Conservation (phyloP, 1,140 invertebrate genomes). For the Andricus grossulariae region DNA sequence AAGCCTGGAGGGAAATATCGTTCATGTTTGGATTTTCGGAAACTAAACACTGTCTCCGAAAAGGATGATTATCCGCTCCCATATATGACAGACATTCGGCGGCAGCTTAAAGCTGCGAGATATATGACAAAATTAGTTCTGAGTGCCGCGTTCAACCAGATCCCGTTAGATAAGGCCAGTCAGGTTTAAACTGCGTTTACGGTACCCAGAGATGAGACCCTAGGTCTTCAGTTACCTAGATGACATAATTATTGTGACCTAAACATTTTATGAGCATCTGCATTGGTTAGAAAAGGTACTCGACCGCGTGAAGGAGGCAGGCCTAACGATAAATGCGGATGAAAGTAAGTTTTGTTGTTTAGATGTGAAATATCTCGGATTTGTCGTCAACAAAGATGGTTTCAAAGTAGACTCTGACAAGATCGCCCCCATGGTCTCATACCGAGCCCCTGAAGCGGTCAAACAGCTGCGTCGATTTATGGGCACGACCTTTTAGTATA, state of each 20-base stretch:
- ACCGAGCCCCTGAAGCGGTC: slow-evolving; percentile 45
- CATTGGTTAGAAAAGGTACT: background rate
- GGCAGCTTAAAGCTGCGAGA: too few species aligned
- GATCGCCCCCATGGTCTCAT: slow-evolving; percentile 42
- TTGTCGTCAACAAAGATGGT: background rate
- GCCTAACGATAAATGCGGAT: slow-evolving; percentile 1
- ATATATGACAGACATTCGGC: too few species aligned
- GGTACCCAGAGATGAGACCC: too few species aligned
- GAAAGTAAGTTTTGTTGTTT: slow-evolving; percentile 7
- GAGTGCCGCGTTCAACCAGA: too few species aligned
- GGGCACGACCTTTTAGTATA: too few species aligned
- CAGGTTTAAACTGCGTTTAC: too few species aligned
- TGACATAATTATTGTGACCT: background rate
- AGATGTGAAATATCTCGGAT: background rate
- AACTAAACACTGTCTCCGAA: too few species aligned
- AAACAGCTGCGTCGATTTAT: slow-evolving; percentile 45
- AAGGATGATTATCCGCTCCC: too few species aligned
- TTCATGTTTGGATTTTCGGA: too few species aligned
- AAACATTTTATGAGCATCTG: background rate
- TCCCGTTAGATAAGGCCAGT: too few species aligned
- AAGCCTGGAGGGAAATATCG: too few species aligned
- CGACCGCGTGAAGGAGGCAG: background rate
- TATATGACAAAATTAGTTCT: too few species aligned
- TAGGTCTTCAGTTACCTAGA: background rate
- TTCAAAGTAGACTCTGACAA: background rate